These are phyloP conservation scores for Megamerina dolium DNA, from an alignment of 2,888 invertebrate genomes.

Conservation along the genomic window DNA sequence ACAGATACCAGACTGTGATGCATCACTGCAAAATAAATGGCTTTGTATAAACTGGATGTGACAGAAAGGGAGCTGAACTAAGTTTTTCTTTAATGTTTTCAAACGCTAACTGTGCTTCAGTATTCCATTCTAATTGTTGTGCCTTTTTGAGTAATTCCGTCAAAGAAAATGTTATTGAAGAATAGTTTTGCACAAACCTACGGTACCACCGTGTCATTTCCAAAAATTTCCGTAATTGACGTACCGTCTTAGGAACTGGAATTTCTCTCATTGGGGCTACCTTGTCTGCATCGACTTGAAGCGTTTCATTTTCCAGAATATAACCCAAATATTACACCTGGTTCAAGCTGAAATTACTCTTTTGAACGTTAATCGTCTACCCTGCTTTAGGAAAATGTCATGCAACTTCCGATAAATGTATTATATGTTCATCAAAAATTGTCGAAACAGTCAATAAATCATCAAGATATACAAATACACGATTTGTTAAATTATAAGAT, in stretches of 20 bases:
- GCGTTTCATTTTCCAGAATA: conserved; percentile 14
- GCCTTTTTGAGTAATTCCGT: conserved; percentile 10
- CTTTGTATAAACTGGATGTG: conserved; percentile 11
- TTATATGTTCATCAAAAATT: conserved; percentile 13
- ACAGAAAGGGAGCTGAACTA: conserved; percentile 8
- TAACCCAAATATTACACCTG: conserved; percentile 16
- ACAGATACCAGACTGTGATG: too few relatives aligned
- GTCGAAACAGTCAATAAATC: conserved; percentile 13
- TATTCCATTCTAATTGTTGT: too few relatives aligned
- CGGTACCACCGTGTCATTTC: conserved; percentile 22
- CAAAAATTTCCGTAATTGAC: conserved; percentile 17
- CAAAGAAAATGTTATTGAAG: conserved; percentile 8
- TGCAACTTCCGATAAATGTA: conserved; percentile 8
- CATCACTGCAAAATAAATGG: too few relatives aligned
- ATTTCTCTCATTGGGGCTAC: conserved; percentile 8
- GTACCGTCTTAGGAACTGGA: conserved; percentile 11
- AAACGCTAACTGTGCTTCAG: conserved; percentile 9
- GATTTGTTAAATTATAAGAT: conserved; percentile 9
- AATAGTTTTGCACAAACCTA: conserved; percentile 17
- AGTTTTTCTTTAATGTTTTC: conserved; percentile 10
- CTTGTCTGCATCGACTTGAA: conserved; percentile 15
- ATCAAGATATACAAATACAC: conserved; percentile 18
- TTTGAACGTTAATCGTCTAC: conserved; percentile 16
- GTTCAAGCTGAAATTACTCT: conserved; percentile 14
- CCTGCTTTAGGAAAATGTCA: conserved; percentile 9